Conservation (phyloP, 2,888 invertebrate genomes). For the Deilephila elpenor region DNA sequence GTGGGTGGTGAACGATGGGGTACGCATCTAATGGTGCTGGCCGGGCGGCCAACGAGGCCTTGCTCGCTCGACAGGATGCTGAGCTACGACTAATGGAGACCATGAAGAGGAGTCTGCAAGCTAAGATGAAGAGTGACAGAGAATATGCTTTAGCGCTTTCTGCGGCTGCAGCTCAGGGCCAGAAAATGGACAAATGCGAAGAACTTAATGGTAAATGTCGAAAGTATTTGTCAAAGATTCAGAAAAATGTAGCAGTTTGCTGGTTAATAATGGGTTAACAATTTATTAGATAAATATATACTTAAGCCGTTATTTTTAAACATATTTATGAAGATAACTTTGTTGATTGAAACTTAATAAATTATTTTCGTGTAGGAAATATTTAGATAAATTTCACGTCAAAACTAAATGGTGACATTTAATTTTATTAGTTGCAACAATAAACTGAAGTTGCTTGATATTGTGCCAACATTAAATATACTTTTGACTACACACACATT, state of each 20-base stretch:
- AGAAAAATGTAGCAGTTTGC: not conserved
- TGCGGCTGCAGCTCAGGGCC: constrained; percentile 91
- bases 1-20: constrained; percentile 86
- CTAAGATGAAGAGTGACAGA: constrained; percentile 95
- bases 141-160: constrained; percentile 95
- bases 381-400: not conserved
- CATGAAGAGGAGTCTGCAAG: constrained; percentile 93
- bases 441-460: constrained; percentile 10
- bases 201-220: constrained; percentile 86
- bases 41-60: constrained; percentile 95
- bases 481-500: not conserved
- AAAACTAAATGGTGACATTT: not conserved
- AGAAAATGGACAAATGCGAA: constrained; percentile 92
- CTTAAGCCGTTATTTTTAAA: not conserved
- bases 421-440: not conserved
- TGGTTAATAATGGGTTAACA: too few species aligned
- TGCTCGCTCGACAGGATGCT: constrained; percentile 95
- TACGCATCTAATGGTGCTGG: constrained; percentile 95
- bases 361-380: too few species aligned
- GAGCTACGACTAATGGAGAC: constrained; percentile 96
- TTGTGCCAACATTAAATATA: constrained; percentile 16
- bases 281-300: too few species aligned
- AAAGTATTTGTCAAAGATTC: not conserved
- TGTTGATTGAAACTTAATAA: not conserved
- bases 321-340: not conserved